Evolutionary conservation across 2,888 invertebrate genomes (phyloP).

Genomic region (Drosophila parthenogenetica): DNA sequence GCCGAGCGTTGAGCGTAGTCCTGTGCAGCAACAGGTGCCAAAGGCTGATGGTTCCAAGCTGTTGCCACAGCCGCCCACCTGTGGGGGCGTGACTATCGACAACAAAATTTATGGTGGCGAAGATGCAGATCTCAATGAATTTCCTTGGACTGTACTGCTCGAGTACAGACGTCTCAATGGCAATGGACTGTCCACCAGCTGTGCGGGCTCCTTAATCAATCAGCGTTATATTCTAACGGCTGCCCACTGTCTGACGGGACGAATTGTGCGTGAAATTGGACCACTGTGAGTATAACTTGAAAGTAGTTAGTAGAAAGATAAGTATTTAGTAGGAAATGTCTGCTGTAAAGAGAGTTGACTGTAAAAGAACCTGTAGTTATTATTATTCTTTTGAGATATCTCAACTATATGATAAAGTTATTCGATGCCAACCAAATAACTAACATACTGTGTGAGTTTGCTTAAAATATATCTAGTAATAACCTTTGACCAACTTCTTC

Average conservation of each 20-base stretch:
- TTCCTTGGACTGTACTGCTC: slow-evolving; percentile 90
- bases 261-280: slow-evolving; percentile 86
- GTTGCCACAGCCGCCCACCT: slow-evolving; percentile 78
- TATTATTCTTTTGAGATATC: too few species aligned
- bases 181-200: slow-evolving; percentile 79
- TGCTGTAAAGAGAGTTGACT: too few species aligned
- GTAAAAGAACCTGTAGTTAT: too few species aligned
- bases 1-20: slow-evolving; percentile 4
- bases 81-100: slow-evolving; percentile 83
- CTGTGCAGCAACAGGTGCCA: slow-evolving; percentile 7
- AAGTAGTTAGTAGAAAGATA: too few species aligned
- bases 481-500: too few species aligned
- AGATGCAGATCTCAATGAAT: slow-evolving; percentile 87
- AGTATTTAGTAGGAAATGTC: too few species aligned
- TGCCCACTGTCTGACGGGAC: slow-evolving; percentile 87
- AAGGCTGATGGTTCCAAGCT: slow-evolving; percentile 42
- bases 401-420: too few species aligned
- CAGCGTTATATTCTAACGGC: slow-evolving; percentile 87
- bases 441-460: too few species aligned
- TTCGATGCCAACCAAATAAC: too few species aligned
- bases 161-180: slow-evolving; percentile 86
- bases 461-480: too few species aligned
- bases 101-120: slow-evolving; percentile 88
- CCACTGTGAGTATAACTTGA: slow-evolving; percentile 85
- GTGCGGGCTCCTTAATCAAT: slow-evolving; percentile 82